Evolutionary conservation across 2,113 vertebrate genomes (phyloP).

Genomic region (Ptychochromis oligacanthus): DNA sequence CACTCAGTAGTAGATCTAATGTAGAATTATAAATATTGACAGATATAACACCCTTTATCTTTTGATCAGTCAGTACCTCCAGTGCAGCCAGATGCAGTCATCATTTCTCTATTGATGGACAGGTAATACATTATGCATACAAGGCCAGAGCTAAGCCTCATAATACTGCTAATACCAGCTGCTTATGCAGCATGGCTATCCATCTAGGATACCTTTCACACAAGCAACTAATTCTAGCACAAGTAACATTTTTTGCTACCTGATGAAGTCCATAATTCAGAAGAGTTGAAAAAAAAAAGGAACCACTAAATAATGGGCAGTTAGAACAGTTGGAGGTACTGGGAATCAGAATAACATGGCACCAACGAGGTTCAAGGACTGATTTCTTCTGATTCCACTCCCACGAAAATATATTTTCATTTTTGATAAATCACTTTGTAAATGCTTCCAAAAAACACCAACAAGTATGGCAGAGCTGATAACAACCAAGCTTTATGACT

Average conservation of each 20-base stretch:
- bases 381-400: neutral
- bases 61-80: conserved; percentile 45
- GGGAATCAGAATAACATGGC: neutral
- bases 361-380: neutral
- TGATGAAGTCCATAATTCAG: neutral
- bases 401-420: neutral
- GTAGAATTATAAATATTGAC: neutral
- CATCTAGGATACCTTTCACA: conserved; percentile 35
- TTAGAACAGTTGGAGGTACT: neutral
- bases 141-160: conserved; percentile 37
- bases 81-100: conserved; percentile 33
- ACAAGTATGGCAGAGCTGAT: neutral
- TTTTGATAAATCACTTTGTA: conserved; percentile 7
- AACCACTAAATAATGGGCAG: neutral
- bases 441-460: neutral
- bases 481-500: neutral
- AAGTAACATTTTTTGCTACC: neutral
- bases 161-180: conserved; percentile 58
- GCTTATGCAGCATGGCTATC: conserved; percentile 42
- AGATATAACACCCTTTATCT: conserved; percentile 36
- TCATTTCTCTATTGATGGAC: conserved; percentile 60
- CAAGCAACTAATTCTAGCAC: conserved; percentile 17
- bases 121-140: conserved; percentile 63
- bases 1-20: neutral
- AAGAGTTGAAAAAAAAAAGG: neutral